Evolutionary conservation across 2,113 vertebrate genomes (phyloP).

Genomic region (Lagopus muta): DNA sequence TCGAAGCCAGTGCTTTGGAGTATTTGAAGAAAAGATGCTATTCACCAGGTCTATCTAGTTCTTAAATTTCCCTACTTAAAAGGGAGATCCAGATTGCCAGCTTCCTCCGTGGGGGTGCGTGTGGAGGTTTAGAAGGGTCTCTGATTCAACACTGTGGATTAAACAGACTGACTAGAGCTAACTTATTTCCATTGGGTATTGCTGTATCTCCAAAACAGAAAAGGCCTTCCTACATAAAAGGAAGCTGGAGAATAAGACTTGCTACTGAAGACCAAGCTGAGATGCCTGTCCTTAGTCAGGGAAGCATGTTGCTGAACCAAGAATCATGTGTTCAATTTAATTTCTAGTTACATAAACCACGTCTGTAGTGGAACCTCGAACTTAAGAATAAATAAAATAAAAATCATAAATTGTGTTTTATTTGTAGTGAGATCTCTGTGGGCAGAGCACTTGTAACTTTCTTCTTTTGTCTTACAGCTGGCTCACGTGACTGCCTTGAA

Average conservation of each 20-base stretch:
- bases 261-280: neutral
- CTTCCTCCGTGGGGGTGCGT: neutral
- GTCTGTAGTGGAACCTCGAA: neutral
- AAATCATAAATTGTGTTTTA: neutral
- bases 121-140: neutral
- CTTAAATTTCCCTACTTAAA: neutral
- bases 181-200: neutral
- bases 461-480: constrained; percentile 77
- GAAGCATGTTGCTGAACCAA: neutral
- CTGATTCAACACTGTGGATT: neutral
- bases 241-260: neutral
- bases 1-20: neutral
- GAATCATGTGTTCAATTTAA: neutral
- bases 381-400: neutral
- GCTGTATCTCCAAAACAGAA: neutral
- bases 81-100: neutral
- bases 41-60: neutral
- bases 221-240: neutral
- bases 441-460: neutral
- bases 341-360: neutral
- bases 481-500: constrained; percentile 88
- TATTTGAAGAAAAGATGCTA: neutral
- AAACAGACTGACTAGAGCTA: neutral
- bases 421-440: neutral
- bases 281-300: neutral